Evolutionary conservation across 2,113 vertebrate genomes (phyloP).

Genomic region (Loxodonta africana): DNA sequence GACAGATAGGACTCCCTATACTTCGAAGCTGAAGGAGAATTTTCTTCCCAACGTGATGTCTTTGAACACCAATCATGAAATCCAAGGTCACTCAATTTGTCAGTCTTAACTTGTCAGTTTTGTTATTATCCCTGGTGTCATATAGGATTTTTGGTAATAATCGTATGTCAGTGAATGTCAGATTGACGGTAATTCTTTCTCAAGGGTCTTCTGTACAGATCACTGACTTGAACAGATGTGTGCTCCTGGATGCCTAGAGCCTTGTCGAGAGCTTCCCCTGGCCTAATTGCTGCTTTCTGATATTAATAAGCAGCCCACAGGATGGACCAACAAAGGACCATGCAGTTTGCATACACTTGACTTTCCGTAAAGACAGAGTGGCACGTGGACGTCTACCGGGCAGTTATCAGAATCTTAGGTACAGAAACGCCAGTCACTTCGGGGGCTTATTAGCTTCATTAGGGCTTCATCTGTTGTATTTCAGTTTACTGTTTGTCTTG

Average conservation of each 20-base stretch:
- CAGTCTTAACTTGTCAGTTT: background rate
- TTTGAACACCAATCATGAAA: background rate
- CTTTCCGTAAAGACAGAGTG: background rate
- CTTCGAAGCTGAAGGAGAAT: background rate
- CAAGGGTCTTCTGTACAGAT: constrained; percentile 6
- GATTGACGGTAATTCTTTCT: constrained; percentile 46
- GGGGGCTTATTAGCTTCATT: background rate
- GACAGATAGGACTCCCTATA: background rate
- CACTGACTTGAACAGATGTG: constrained; percentile 46
- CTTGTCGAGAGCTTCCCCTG: background rate
- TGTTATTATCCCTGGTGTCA: background rate
- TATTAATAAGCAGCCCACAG: background rate
- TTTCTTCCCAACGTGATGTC: background rate
- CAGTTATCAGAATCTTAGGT: background rate
- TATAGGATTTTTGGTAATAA: constrained; percentile 24
- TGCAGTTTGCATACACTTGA: background rate
- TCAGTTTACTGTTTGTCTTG: background rate
- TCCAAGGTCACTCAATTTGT: background rate
- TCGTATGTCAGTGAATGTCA: constrained; percentile 13
- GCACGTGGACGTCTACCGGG: background rate
- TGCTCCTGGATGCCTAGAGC: background rate
- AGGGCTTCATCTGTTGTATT: background rate
- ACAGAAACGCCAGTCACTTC: background rate
- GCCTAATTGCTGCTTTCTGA: background rate
- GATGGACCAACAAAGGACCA: background rate